Base-by-base conservation (phyloP, 2,888 invertebrate species). In the Liopterus haemorrhoidalis region DNA sequence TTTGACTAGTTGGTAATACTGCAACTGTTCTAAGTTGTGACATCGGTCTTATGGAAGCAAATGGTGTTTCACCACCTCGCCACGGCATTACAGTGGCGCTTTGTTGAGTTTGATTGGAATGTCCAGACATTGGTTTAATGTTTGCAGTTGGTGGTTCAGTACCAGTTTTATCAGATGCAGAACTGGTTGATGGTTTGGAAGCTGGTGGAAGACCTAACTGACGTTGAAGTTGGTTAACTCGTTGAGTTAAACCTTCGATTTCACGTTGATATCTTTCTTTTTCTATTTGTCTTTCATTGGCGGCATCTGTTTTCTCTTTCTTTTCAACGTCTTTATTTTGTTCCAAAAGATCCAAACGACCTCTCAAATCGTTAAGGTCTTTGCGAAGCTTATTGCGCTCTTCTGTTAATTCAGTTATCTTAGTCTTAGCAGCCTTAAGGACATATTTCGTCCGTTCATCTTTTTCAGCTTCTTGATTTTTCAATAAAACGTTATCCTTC, bases 11-110 rank as follows among this genome's bases (percentile, higher is more conserved):
- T 1, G 89, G 89, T 33, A 87, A 72, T 41, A 90, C 86, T 18
- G 68, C 66, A 3, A 65, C 67, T 54, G 82, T 84, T 42, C 82
- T 69, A 24, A 79, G 72, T 38, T 80, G 81, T 2, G 85, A 83
- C 78, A 94, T 91, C 0, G 94, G 94, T 22, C 93, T 76, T 58
- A 95, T 94, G 57, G 93, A 92, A 14, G 94, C 95, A 50, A 93
- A 73, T 0, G 86, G 92, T 1, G 92, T 89, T 63, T 88, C 87
- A 4, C 83, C 78, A 2, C 82, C 82, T 49, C 85, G 77, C 66
- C 85, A 79, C 15, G 79, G 77, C n/a, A 73, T 75, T 27, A 79
- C 76, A 3, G 77, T 75, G 59, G 74, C 77, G 24, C 75, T 70
- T 49, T 72, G 72, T 22, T 68, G 66, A 57, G 68, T 68, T 15